phyloP scores from a whole-genome alignment of 2,888 invertebrate species.

The Parnassius apollo region DNA sequence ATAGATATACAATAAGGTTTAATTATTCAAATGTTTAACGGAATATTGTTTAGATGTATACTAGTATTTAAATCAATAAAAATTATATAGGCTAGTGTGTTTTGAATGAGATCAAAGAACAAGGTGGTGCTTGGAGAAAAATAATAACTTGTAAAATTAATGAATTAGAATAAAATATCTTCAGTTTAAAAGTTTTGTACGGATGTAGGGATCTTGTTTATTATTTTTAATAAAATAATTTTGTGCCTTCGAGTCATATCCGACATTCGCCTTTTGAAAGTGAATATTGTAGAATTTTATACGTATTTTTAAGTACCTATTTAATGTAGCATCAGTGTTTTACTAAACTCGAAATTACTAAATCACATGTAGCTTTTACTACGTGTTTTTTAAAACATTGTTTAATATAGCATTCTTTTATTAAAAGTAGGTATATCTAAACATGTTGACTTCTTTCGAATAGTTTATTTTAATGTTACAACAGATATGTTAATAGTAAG shows the following conservation, averaged over 20 bases:
- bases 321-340: conserved; percentile 47
- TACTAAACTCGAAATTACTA: conserved; percentile 42
- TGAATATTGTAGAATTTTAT: conserved; percentile 68
- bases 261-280: conserved; percentile 70
- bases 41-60: conserved; percentile 54
- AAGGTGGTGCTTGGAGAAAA: conserved; percentile 59
- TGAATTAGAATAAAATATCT: conserved; percentile 41
- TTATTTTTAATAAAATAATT: conserved; percentile 46
- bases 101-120: conserved; percentile 47
- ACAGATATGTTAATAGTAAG: conserved; percentile 51
- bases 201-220: conserved; percentile 45
- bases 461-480: conserved; percentile 76
- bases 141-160: conserved; percentile 41
- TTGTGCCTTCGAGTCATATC: conserved; percentile 79
- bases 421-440: conserved; percentile 49
- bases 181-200: conserved; percentile 48
- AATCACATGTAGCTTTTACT: conserved; percentile 26
- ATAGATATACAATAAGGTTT: conserved; percentile 68
- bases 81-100: conserved; percentile 61
- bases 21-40: conserved; percentile 69
- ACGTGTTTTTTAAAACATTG: conserved; percentile 22
- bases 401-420: conserved; percentile 23
- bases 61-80: conserved; percentile 51
- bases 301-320: conserved; percentile 59
- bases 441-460: conserved; percentile 73